Base-by-base conservation (phyloP, 64 coral and sea anemone species). In the Pachyseris speciosa region DNA sequence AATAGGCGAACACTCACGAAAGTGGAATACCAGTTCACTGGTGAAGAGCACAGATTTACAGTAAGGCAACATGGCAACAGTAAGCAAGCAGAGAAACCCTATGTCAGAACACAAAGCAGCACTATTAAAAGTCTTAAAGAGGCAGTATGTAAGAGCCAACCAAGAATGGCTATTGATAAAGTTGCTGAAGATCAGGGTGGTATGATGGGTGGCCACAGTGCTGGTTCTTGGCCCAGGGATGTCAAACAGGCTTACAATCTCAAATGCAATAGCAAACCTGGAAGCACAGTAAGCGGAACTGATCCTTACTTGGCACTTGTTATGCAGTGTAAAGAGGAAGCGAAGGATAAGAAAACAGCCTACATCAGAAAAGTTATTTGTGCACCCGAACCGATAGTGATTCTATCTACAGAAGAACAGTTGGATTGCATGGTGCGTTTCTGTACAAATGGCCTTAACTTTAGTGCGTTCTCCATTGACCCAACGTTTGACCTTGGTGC, bases 401-500 rank as follows among this genome's bases (percentile, higher is more conserved):
- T 67, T 67, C 64, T 67, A 32, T 67, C 64, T 67, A 67, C 64
- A 36, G 64, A 67, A 67, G 64, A 67, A 67, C 64, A 67, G 28
- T 33, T 32, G 64, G 64, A 67, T 32, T 67, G 64, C 64, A 67
- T 67, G 64, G 64, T 67, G 64, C 28, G 30, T 67, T 67, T 67
- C 64, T 67, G 64, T 67, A 67, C 64, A 67, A 32, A 67, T 67
- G 29, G 28, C 28, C 27, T 32, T 12, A 67, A 33, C 28, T 67
- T 67, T 67, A 16, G 64, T 63, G 79, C 64, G 6, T 83, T 59
- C 33, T 41, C 48, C 24, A 3, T 88, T n/a, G 86, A 88, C 36
- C 69, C 69, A 42, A 76, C 69, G n/a, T 88, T 80, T 80, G 75
- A 90, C 60, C 57, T 90, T 38, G 75, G 88, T 15, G 3, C 74